phyloP scores from a whole-genome alignment of 2,888 invertebrate species.

The Noctuana brunneofusca region DNA sequence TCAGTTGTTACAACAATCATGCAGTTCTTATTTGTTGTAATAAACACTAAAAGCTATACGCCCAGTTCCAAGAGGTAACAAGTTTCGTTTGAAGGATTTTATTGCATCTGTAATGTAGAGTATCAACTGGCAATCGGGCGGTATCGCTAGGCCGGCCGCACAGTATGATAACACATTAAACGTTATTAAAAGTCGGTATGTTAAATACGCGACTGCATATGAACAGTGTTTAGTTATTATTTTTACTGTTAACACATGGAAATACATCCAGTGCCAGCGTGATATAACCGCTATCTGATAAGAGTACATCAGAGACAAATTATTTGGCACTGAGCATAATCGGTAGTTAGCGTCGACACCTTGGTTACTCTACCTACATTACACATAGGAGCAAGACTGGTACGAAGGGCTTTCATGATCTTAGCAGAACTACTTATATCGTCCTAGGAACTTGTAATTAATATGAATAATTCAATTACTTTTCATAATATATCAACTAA shows the following conservation, averaged over 20 bases:
- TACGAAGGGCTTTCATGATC: background rate
- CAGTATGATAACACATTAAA: background rate
- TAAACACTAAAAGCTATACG: background rate
- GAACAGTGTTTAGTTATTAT: background rate
- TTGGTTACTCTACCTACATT: background rate
- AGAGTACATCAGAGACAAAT: constrained; percentile 18
- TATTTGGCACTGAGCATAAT: constrained; percentile 11
- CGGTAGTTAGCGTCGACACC: constrained; percentile 17
- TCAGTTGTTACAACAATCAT: background rate
- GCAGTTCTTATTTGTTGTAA: background rate
- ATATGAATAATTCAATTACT: background rate
- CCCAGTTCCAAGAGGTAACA: background rate
- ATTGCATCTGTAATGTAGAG: background rate
- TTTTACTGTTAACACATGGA: background rate
- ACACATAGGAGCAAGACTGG: background rate
- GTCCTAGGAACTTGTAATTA: background rate
- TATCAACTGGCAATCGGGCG: background rate
- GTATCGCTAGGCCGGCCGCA: background rate
- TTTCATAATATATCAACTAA: background rate
- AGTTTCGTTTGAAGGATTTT: background rate
- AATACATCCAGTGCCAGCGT: constrained; percentile 21
- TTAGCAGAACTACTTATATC: background rate
- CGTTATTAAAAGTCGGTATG: background rate
- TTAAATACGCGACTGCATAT: background rate
- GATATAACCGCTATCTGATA: constrained; percentile 1